Base-by-base conservation (phyloP, 37 sponge, comb jelly and placozoan species). In the Axinella damicornis region DNA sequence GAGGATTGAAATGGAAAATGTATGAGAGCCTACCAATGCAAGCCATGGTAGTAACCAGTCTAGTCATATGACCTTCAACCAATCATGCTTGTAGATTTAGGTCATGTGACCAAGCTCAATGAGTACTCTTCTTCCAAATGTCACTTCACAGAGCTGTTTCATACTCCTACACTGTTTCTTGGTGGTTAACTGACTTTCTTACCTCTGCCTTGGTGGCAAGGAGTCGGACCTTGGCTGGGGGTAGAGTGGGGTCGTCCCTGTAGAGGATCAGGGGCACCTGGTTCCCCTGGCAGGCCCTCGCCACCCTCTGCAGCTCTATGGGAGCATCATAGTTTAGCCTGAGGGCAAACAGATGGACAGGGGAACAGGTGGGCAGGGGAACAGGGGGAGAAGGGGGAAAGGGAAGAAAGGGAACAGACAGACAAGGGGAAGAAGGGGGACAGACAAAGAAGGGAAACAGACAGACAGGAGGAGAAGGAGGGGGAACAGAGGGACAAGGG, bases 221-320 rank as follows among this genome's bases (percentile, higher is more conserved):
- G 9, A 74, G 52, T 30, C 77, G 39, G 12, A 92, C 69, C 62
- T 74, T 72, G 11, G 73, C 64, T 0, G 87, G 15, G 13, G 59
- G 46, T 0, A 89, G 38, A 16, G 82, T 60, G 30, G 93, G 90
- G 27, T 89, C 90, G 5, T 89, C 83, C 19, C 72, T 41, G 61
- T 65, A 93, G 25, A 93, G 35, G 17, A 93, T 41, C 32, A 93
- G 70, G 27, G 77, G 83, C 0, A 75, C 57, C 28, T 54, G 32
- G 24, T 64, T 65, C 40, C 33, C 11, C 5, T 53, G 53, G 63
- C 36, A 18, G 20, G 69, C 68, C 60, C 74, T 84, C 34, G 58
- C 35, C 30, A 90, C 20, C 5, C 60, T 38, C 0, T 46, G 13
- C 19, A 90, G 53, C 9, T 90, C 85, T 6, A 52, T 55, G 22